phyloP scores from a whole-genome alignment of 2,113 vertebrate species.

The Vidua chalybeata region DNA sequence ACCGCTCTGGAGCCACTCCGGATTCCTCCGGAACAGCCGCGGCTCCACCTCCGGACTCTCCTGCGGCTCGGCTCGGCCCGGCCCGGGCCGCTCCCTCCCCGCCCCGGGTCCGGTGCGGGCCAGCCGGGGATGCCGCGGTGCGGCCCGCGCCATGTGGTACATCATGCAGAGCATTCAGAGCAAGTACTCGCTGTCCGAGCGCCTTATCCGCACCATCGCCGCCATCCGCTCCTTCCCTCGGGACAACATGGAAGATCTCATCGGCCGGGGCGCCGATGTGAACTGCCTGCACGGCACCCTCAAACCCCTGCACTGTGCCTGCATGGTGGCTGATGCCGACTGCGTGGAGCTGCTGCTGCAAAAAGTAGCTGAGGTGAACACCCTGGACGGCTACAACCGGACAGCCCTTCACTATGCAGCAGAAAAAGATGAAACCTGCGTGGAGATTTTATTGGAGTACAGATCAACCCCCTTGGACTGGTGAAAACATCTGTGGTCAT shows the following conservation, averaged over 20 bases:
- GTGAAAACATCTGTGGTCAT: too few relatives aligned
- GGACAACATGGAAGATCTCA: slow-evolving; percentile 95
- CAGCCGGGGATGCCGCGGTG: slow-evolving; percentile 62
- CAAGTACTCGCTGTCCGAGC: slow-evolving; percentile 95
- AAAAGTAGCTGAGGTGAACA: slow-evolving; percentile 92
- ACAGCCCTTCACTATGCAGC: slow-evolving; percentile 95
- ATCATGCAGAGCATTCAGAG: slow-evolving; percentile 97
- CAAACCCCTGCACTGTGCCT: slow-evolving; percentile 95
- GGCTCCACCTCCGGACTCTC: not conserved
- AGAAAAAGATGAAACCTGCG: slow-evolving; percentile 92
- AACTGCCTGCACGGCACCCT: slow-evolving; percentile 95
- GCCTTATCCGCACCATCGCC: slow-evolving; percentile 94
- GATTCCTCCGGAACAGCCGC: too few relatives aligned
- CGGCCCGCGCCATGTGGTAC: slow-evolving; percentile 80
- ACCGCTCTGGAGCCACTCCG: too few relatives aligned
- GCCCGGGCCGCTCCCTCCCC: not conserved
- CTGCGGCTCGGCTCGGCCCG: too few relatives aligned
- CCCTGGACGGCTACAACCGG: slow-evolving; percentile 95
- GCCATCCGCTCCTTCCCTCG: slow-evolving; percentile 95
- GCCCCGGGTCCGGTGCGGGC: not conserved
- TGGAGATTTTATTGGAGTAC: slow-evolving; percentile 91
- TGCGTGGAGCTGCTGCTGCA: slow-evolving; percentile 94
- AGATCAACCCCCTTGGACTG: slow-evolving; percentile 89
- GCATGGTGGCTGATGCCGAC: slow-evolving; percentile 95
- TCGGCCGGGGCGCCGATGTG: slow-evolving; percentile 93